Percentiles rank a stretch among this genome's conserved stretches.
Evolutionary conservation across 2,888 invertebrate species (phyloP).

Genomic region (Nomada fabriciana): DNA sequence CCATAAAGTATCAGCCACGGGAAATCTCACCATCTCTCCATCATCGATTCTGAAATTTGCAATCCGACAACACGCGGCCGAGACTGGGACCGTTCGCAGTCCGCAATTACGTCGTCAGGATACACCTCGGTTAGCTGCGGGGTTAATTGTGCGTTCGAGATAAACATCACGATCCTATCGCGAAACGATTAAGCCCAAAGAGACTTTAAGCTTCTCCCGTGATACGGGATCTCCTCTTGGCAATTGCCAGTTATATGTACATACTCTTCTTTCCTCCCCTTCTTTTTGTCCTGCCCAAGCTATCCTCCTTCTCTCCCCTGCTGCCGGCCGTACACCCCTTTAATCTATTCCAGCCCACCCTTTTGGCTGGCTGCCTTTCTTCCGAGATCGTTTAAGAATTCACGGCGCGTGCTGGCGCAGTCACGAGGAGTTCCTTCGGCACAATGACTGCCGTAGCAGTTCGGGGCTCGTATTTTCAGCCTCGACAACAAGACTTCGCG

Average conservation of each 20-base stretch:
- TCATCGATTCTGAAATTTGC: constrained; percentile 42
- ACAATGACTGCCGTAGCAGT: constrained; percentile 37
- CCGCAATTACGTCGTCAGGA: constrained; percentile 50
- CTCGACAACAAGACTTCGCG: constrained; percentile 19
- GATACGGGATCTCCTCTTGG: constrained; percentile 52
- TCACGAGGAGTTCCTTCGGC: constrained; percentile 52
- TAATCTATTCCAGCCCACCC: constrained; percentile 16
- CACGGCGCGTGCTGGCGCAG: constrained; percentile 50
- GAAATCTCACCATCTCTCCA: constrained; percentile 3
- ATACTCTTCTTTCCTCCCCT: background rate
- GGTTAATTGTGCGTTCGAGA: constrained; percentile 65
- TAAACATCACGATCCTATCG: constrained; percentile 64
- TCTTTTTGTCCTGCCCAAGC: background rate
- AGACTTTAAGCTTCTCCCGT: constrained; percentile 56
- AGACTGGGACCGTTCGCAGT: background rate
- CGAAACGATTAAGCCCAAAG: constrained; percentile 57
- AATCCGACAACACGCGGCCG: constrained; percentile 8
- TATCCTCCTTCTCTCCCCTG: background rate
- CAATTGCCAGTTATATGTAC: constrained; percentile 35
- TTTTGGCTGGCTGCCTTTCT: background rate
- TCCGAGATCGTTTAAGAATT: constrained; percentile 49
- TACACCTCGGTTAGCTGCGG: constrained; percentile 42
- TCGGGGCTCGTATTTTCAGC: constrained; percentile 56
- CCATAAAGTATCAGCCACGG: constrained; percentile 12
- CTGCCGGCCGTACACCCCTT: background rate